These are phyloP conservation scores for Linurgus olivaceus DNA, from an alignment of 2,797 vertebrate genomes.

Conservation along the genomic window DNA sequence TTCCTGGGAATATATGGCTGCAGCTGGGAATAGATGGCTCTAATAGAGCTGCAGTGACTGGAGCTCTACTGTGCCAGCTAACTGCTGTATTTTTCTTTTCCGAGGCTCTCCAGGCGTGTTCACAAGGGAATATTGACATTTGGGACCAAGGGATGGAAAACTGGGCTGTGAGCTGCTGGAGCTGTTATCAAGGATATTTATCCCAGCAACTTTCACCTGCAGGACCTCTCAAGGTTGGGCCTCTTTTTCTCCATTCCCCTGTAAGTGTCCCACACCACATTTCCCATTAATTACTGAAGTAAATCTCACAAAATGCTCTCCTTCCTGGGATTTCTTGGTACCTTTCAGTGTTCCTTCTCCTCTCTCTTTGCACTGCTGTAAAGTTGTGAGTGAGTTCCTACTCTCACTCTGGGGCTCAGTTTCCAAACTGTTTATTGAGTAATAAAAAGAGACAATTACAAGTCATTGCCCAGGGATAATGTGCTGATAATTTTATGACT, in stretches of 20 bases:
- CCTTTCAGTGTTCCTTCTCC: background rate
- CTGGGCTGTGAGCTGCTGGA: background rate
- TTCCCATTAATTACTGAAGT: background rate
- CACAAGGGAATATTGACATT: background rate
- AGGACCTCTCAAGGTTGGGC: background rate
- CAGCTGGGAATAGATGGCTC: background rate
- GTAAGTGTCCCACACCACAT: background rate
- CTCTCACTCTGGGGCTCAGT: conserved; percentile 58
- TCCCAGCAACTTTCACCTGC: background rate
- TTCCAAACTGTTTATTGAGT: conserved; percentile 74
- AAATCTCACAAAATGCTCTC: background rate
- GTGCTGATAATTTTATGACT: conserved; percentile 69
- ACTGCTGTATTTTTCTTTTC: background rate
- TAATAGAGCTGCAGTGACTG: background rate
- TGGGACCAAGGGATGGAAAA: background rate
- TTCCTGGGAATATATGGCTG: conserved; percentile 18
- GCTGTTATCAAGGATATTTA: background rate
- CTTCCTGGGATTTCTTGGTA: background rate
- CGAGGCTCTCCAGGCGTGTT: background rate
- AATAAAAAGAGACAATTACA: conserved; percentile 71
- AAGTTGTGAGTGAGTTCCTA: conserved; percentile 43
- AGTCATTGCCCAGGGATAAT: conserved; percentile 68
- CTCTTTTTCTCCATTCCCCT: background rate
- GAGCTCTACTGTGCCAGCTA: background rate
- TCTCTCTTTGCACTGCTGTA: conserved; percentile 17